phyloP scores from a whole-genome alignment of 2,888 invertebrate genomes.

The Marronus borbonicus region DNA sequence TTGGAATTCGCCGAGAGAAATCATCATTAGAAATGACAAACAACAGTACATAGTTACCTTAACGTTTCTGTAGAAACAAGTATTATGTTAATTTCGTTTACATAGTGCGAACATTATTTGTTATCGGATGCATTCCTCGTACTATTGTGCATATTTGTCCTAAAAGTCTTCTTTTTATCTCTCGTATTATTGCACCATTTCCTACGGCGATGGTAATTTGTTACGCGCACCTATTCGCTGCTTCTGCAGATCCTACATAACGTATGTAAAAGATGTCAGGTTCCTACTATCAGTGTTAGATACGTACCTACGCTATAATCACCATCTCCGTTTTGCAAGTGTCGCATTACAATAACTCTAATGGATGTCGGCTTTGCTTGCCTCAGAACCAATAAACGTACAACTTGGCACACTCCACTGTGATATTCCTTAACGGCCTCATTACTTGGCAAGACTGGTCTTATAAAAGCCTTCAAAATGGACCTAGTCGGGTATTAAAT shows the following conservation, averaged over 20 bases:
- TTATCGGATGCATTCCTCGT: neutral
- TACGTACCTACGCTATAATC: slow-evolving; percentile 14
- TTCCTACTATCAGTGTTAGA: neutral
- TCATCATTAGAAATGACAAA: too few species aligned
- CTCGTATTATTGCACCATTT: slow-evolving; percentile 17
- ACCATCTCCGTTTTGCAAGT: slow-evolving; percentile 22
- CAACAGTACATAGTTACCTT: too few species aligned
- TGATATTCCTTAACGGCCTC: slow-evolving; percentile 55
- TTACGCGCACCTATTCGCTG: neutral
- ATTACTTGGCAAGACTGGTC: slow-evolving; percentile 50
- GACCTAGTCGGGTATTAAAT: slow-evolving; percentile 50
- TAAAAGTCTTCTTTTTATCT: neutral
- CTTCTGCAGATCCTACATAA: slow-evolving; percentile 16
- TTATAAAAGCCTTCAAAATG: slow-evolving; percentile 50
- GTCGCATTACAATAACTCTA: slow-evolving; percentile 50
- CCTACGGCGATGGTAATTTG: neutral
- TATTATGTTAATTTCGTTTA: neutral
- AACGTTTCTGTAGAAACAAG: neutral
- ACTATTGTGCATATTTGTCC: neutral
- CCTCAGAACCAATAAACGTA: slow-evolving; percentile 55
- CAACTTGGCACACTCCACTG: slow-evolving; percentile 54
- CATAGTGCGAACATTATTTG: neutral
- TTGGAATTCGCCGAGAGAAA: too few species aligned
- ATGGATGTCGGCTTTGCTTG: slow-evolving; percentile 41
- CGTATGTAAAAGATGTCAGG: slow-evolving; percentile 1